These are phyloP conservation scores for Harpagifer antarcticus DNA, from an alignment of 2,797 vertebrate genomes.

Conservation along the genomic window DNA sequence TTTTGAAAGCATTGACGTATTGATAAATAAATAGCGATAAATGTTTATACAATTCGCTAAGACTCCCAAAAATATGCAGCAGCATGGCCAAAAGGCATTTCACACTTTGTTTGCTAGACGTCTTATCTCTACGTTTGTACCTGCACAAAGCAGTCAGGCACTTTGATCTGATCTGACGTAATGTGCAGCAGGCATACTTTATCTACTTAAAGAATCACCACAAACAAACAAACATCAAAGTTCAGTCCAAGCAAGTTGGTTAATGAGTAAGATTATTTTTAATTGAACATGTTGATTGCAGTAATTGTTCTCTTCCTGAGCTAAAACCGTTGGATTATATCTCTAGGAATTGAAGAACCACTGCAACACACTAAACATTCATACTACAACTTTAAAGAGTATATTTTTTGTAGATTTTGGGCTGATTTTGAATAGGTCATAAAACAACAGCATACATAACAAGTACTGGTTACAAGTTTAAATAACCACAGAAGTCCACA, in stretches of 20 bases:
- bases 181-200: conserved; percentile 44
- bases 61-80: too few relatives aligned
- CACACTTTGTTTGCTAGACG: conserved; percentile 21
- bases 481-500: not conserved
- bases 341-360: conserved; percentile 32
- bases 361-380: conserved; percentile 1
- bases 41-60: too few relatives aligned
- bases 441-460: not conserved
- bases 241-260: conserved; percentile 42
- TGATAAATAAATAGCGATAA: too few relatives aligned
- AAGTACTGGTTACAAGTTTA: not conserved
- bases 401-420: not conserved
- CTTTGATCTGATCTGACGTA: conserved; percentile 66
- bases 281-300: conserved; percentile 73
- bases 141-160: conserved; percentile 45
- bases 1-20: too few relatives aligned
- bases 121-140: conserved; percentile 64
- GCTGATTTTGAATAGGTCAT: not conserved
- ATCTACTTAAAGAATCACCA: conserved; percentile 44
- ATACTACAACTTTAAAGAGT: not conserved
- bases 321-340: conserved; percentile 52
- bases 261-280: conserved; percentile 64
- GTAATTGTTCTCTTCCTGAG: conserved; percentile 58
- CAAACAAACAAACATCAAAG: conserved; percentile 65
- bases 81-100: conserved; percentile 1